Evolutionary conservation across 2,888 invertebrate genomes (phyloP).

Genomic region (Xanthorhoe designata): DNA sequence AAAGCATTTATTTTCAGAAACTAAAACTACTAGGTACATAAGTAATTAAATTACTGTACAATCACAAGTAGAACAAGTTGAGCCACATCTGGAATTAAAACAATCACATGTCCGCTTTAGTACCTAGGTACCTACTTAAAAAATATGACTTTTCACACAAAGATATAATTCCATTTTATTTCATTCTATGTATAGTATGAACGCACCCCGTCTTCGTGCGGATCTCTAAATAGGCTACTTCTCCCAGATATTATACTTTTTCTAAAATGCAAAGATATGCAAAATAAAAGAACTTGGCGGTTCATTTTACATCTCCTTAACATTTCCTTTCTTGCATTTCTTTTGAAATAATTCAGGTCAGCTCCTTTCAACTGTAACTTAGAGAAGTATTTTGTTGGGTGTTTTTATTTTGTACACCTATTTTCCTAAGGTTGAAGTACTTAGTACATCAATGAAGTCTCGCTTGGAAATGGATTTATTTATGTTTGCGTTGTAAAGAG

Average conservation of each 20-base stretch:
- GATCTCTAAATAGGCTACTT: slow-evolving; percentile 24
- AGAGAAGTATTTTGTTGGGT: slow-evolving; percentile 36
- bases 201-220: background rate
- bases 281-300: slow-evolving; percentile 43
- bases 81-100: too few species aligned
- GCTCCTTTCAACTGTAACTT: slow-evolving; percentile 42
- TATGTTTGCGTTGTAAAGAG: background rate
- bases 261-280: slow-evolving; percentile 46
- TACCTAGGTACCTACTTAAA: too few species aligned
- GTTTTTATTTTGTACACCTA: background rate
- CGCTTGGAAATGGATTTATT: background rate
- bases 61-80: too few species aligned
- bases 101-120: too few species aligned
- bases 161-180: background rate
- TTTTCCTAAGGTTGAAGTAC: background rate
- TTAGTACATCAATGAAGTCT: background rate
- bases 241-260: slow-evolving; percentile 33
- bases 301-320: slow-evolving; percentile 43
- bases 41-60: too few species aligned
- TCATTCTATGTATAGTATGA: background rate
- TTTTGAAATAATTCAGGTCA: slow-evolving; percentile 44
- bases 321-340: slow-evolving; percentile 42
- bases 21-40: too few species aligned
- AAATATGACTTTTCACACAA: too few species aligned
- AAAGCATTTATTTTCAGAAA: too few species aligned